These are phyloP conservation scores for Shinisaurus crocodilurus DNA, from an alignment of 2,113 vertebrate species.

Conservation along the genomic window DNA sequence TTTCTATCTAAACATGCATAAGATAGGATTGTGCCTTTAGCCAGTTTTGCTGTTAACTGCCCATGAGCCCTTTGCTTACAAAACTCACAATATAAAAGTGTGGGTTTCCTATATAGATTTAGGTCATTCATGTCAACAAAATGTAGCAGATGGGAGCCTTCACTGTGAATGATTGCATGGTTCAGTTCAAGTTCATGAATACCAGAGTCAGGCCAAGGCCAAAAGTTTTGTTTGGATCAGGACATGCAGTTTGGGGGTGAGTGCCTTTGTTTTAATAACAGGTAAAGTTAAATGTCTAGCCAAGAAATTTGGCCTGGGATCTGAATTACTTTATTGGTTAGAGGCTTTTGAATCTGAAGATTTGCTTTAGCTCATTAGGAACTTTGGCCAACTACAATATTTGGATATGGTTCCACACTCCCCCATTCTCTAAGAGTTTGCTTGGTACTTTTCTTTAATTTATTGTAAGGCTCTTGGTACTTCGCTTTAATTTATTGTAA, in stretches of 20 bases:
- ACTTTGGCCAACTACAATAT: not conserved
- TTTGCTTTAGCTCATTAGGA: not conserved
- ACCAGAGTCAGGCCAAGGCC: not conserved
- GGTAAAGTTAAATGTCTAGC: not conserved
- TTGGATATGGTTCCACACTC: not conserved
- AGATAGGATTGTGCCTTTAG: not conserved
- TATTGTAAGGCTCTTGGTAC: not conserved
- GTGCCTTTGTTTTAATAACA: slow-evolving; percentile 29
- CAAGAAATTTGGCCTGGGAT: not conserved
- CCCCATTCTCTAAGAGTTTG: not conserved
- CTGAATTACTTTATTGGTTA: not conserved
- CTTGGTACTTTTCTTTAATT: not conserved
- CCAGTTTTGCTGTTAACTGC: not conserved
- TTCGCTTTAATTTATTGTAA: not conserved
- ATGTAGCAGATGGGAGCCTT: not conserved
- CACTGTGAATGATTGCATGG: not conserved
- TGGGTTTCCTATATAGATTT: not conserved
- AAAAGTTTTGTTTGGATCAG: slow-evolving; percentile 24
- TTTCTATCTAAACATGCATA: too few relatives aligned
- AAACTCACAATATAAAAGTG: not conserved
- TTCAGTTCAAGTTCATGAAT: slow-evolving; percentile 19
- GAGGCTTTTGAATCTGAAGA: not conserved
- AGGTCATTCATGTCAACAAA: not conserved
- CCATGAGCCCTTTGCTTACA: not conserved
- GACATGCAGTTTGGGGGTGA: not conserved